Evolutionary conservation across 2,888 invertebrate species (phyloP).

Genomic region (Adineta ricciae): DNA sequence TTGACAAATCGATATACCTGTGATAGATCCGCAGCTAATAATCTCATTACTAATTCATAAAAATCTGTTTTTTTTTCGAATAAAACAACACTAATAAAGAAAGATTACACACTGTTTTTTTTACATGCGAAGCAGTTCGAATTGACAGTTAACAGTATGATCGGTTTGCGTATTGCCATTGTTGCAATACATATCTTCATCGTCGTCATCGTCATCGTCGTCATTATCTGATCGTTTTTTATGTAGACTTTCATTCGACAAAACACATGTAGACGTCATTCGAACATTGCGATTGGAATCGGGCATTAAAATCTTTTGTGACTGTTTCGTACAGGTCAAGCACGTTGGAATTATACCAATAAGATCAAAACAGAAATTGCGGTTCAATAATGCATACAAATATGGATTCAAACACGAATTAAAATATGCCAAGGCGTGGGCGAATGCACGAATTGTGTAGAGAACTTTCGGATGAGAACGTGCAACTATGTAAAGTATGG

Average conservation of each 20-base stretch:
- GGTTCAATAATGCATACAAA: conserved; percentile 32
- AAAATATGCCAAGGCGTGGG: conserved; percentile 29
- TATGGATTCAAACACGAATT: conserved; percentile 30
- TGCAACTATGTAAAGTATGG: background rate
- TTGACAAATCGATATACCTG: background rate
- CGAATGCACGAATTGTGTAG: background rate
- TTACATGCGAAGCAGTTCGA: background rate
- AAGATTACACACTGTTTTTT: no score
- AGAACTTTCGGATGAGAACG: background rate
- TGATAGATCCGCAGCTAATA: background rate
- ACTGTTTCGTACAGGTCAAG: background rate
- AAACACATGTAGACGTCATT: background rate
- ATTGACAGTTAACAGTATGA: background rate
- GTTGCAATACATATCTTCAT: background rate
- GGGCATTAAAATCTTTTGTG: background rate
- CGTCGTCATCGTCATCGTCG: background rate
- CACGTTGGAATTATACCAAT: background rate
- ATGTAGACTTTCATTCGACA: background rate
- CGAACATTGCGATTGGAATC: background rate
- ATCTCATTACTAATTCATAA: background rate
- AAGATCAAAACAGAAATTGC: conserved; percentile 24
- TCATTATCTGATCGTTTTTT: background rate
- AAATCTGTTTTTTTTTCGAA: no score
- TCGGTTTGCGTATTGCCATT: background rate
- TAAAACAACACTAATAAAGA: no score